Percentiles rank a stretch among this genome's conserved stretches.
Evolutionary conservation across 1,140 invertebrate genomes (phyloP).

Genomic region (Drosophila lowei): DNA sequence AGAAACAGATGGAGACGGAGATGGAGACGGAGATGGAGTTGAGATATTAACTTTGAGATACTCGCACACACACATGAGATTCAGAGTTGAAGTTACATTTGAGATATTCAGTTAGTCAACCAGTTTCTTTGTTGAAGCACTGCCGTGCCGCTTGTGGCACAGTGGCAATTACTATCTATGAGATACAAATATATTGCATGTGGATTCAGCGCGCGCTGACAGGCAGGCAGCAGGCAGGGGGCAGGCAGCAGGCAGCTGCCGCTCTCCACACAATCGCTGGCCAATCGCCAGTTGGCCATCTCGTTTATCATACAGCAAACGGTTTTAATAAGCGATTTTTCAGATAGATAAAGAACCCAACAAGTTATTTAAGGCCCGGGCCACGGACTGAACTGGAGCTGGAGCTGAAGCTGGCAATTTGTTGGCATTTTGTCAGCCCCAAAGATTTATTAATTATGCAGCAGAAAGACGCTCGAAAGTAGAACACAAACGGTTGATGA

Average conservation of each 20-base stretch:
- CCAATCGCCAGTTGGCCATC: slow-evolving; percentile 66
- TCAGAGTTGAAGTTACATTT: neutral
- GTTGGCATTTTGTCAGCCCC: slow-evolving; percentile 71
- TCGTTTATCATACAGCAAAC: slow-evolving; percentile 72
- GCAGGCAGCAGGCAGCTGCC: too few relatives aligned
- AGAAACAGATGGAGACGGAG: slow-evolving; percentile 1
- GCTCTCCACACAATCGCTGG: slow-evolving; percentile 27
- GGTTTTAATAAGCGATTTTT: slow-evolving; percentile 76
- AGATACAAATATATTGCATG: slow-evolving; percentile 55
- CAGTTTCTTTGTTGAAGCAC: slow-evolving; percentile 43
- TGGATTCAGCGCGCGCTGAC: slow-evolving; percentile 25
- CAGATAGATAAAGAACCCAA: slow-evolving; percentile 69
- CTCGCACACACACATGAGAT: neutral
- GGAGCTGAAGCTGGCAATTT: slow-evolving; percentile 56
- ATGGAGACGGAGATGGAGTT: neutral
- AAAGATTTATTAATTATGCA: slow-evolving; percentile 74
- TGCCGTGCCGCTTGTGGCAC: slow-evolving; percentile 25
- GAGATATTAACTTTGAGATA: slow-evolving; percentile 7
- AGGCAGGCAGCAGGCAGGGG: too few relatives aligned
- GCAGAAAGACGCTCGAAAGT: slow-evolving; percentile 31
- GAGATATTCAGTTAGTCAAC: slow-evolving; percentile 37
- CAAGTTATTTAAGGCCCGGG: slow-evolving; percentile 68
- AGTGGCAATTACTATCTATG: slow-evolving; percentile 59
- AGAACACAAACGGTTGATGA: slow-evolving; percentile 41
- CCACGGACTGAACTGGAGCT: neutral